These are phyloP conservation scores for Elaeidobius kamerunicus DNA, from an alignment of 2,888 invertebrate genomes.

Conservation along the genomic window DNA sequence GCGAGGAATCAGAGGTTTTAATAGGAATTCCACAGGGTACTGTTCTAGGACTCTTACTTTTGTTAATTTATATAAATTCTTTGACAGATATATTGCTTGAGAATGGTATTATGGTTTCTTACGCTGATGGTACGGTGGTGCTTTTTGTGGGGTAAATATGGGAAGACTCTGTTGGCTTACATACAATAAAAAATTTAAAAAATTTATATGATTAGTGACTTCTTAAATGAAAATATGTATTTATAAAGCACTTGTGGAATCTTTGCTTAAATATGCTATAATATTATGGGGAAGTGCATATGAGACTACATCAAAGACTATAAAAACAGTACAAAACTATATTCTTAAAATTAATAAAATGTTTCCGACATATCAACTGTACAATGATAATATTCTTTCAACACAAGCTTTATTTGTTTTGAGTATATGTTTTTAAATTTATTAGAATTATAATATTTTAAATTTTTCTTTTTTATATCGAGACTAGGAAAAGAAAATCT, in stretches of 20 bases:
- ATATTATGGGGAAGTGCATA: slow-evolving; percentile 1
- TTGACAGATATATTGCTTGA: background rate
- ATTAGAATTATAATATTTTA: no score
- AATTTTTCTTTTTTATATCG: no score
- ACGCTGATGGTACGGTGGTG: background rate
- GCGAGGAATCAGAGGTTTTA: background rate
- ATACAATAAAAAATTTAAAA: no score
- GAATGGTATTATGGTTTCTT: background rate
- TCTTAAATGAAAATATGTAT: background rate
- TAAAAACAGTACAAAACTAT: background rate
- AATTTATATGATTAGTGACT: background rate
- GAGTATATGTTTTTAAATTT: no score
- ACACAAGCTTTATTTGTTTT: no score
- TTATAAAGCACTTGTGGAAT: background rate
- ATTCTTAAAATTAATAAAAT: slow-evolving; percentile 1
- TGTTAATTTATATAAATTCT: background rate
- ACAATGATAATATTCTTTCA: background rate
- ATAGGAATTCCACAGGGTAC: background rate
- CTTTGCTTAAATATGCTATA: background rate
- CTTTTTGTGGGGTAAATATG: background rate
- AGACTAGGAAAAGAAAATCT: no score
- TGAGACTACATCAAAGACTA: background rate
- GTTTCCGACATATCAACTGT: background rate
- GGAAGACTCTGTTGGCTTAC: no score
- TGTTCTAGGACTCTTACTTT: background rate